Percentiles rank a stretch among this genome's conserved stretches.
Conservation (phyloP, 2,888 invertebrate species). For the Hemicrepidius hirtus region DNA sequence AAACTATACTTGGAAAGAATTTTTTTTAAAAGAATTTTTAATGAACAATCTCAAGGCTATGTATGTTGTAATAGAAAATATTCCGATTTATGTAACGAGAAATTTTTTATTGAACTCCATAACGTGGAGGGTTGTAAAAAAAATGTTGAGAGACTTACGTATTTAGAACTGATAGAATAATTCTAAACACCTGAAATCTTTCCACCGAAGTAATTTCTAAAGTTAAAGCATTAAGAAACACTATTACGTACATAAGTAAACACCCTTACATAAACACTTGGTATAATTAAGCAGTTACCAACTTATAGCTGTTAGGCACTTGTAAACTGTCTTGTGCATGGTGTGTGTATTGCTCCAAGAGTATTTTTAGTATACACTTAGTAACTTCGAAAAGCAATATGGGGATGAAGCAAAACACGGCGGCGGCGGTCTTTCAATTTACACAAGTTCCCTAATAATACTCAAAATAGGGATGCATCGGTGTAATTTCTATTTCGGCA, state of each 20-base stretch:
- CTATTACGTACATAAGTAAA: slow-evolving; percentile 15
- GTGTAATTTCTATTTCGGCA: not conserved
- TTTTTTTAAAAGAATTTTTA: too few relatives aligned
- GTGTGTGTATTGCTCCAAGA: not conserved
- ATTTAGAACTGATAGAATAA: too few relatives aligned
- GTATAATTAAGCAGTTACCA: slow-evolving; percentile 33
- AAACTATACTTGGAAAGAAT: too few relatives aligned
- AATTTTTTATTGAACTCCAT: too few relatives aligned
- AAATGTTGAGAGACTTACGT: too few relatives aligned
- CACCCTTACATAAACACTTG: slow-evolving; percentile 27
- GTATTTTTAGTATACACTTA: not conserved
- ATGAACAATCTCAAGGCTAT: too few relatives aligned
- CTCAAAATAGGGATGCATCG: not conserved
- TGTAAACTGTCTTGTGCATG: slow-evolving; percentile 32
- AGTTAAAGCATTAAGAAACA: not conserved
- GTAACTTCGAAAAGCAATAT: slow-evolving; percentile 11
- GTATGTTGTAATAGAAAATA: too few relatives aligned
- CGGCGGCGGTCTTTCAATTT: not conserved
- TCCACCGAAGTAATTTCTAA: too few relatives aligned
- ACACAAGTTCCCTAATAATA: not conserved
- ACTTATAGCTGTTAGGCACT: slow-evolving; percentile 31
- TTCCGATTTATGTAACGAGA: too few relatives aligned
- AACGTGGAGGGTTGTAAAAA: too few relatives aligned
- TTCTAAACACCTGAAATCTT: too few relatives aligned
- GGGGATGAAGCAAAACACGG: not conserved